Conservation (phyloP, 2,888 invertebrate species). For the Aproaerema taeniolella region DNA sequence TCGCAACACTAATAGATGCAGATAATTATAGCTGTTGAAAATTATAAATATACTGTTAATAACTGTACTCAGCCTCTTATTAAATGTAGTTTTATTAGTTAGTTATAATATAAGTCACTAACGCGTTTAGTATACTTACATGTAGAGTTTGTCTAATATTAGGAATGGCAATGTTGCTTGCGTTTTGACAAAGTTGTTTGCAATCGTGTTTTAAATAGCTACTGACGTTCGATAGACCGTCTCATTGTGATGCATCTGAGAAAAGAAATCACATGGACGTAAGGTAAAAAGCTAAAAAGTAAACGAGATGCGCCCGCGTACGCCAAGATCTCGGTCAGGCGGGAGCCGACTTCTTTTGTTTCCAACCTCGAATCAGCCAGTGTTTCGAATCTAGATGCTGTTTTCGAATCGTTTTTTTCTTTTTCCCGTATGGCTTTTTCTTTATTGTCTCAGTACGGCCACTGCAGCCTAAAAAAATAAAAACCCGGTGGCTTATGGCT, state of each 20-base stretch:
- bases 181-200: constrained; percentile 27
- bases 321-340: constrained; percentile 75
- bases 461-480: constrained; percentile 57
- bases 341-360: constrained; percentile 73
- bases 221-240: constrained; percentile 64
- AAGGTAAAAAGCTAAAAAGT: constrained; percentile 50
- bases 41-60: constrained; percentile 9
- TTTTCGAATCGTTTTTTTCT: constrained; percentile 56
- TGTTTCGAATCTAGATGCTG: constrained; percentile 75
- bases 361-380: constrained; percentile 73
- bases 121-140: no score
- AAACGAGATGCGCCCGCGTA: constrained; percentile 67
- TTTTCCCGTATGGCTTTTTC: constrained; percentile 63
- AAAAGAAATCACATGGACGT: constrained; percentile 70
- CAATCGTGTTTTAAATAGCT: constrained; percentile 63
- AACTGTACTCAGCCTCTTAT: constrained; percentile 7
- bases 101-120: background rate
- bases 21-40: constrained; percentile 41
- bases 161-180: no score
- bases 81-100: constrained; percentile 9
- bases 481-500: constrained; percentile 75
- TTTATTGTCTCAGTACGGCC: constrained; percentile 72
- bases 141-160: background rate
- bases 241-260: constrained; percentile 72
- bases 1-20: constrained; percentile 37